Base-by-base conservation (phyloP, 2,113 vertebrate genomes). In the Erythrocercus mccallii region DNA sequence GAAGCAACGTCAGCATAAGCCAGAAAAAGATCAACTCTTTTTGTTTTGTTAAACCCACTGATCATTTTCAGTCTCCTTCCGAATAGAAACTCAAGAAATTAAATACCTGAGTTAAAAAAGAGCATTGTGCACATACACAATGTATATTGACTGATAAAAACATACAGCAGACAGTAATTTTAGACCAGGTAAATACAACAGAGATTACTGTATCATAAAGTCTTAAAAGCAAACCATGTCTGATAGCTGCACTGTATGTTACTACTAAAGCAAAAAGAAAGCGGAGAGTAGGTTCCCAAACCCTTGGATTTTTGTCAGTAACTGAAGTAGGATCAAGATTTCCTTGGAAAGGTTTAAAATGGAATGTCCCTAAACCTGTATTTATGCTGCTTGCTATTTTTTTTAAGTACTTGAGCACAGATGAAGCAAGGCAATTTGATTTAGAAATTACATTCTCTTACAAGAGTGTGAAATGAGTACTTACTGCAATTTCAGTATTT, bases 401-500 rank as follows among this genome's bases (percentile, higher is more conserved):
- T 64, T 71, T 89, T 42, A 66, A 61, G 23, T 61, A 76, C 28
- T 40, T 44, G 7, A 86, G 13, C 27, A 74, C 35, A 71, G 48
- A 42, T 17, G 48, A 28, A 87, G 38, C n/a, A 87, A 79, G 14
- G 20, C 30, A 88, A 65, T 65, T 65, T 89, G 78, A 81, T 95
- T 71, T 33, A 74, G 66, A 86, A 89, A 85, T 38, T 14, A 53
- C 5, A 4, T 40, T 60, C 15, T 71, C 65, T 28, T 60, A 18
- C 25, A 82, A 81, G 18, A 87, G 50, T 87, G 27, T 61, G 88
- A 96, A 94, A 94, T 76, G 90, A 81, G 47, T 61, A 98, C 99
- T 99, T 98, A 99, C 99, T 97, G 98, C 98, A 97, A 99, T 99
- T 98, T 98, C 98, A 91, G 98, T 97, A 96, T 99, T 99, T 96